Evolutionary conservation across 2,888 invertebrate species (phyloP), one percentile per base, ranked within the genome.

Genomic region (Callimorpha dominula): DNA sequence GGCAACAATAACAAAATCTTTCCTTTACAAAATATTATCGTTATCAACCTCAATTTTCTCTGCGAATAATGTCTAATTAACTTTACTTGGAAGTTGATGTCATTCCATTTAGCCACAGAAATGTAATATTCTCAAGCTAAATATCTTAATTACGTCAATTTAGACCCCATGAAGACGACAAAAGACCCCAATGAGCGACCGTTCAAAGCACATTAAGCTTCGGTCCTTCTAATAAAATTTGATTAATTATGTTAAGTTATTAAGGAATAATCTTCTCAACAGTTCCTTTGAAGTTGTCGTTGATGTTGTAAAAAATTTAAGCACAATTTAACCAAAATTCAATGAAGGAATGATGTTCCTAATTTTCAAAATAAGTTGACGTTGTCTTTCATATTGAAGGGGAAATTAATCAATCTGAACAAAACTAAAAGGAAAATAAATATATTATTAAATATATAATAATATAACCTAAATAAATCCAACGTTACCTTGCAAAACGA

Each of bases 71-170:
- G 42, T 64, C 67, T 70, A 73, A 82, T 82, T 78, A 82, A 74
- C 68, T 83, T 68, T 50, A 71, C 70, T 75, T 78, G 65, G 71
- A 75, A 76, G 62, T 82, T 83, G 69, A 81, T 79, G 75, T 65
- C 69, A 72, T 84, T 74, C 78, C 66, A 78, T 82, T 84, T 72
- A 43, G 60, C 73, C 77, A 65, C 79, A 76, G 80, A 78, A 84
- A 82, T 64, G 60, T 81, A 81, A 82, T 84, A 78, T 81, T 79
- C 76, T 70, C 57, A 52, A 80, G 75, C 70, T 80, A 78, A 82
- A 80, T 82, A 78, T 84, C 80, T 80, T 84, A 82, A 82, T 82
- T 84, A 81, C 77, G 65, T 84, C 85, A 84, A 84, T 82, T 82
- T 78, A 63, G 82, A 78, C 78, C 77, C 80, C 72, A 81, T 76